phyloP scores from a whole-genome alignment of 2,888 invertebrate species.

The Nemotelus pantherinus region DNA sequence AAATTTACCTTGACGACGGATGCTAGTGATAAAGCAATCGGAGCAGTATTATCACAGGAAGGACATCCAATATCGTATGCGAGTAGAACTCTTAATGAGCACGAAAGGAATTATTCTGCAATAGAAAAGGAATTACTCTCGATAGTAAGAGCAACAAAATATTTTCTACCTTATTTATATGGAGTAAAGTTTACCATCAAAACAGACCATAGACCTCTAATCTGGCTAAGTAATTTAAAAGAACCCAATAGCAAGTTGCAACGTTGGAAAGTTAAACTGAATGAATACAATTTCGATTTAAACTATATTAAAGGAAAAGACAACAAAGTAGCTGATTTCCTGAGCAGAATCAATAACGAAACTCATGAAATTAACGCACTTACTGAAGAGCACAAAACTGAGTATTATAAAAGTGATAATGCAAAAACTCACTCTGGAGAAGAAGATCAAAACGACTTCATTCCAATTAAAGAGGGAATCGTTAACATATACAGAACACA shows the following conservation, averaged over 20 bases:
- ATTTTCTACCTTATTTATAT: constrained; percentile 29
- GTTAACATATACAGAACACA: background rate
- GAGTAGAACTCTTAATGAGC: background rate
- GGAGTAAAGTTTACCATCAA: constrained; percentile 51
- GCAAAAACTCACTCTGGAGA: background rate
- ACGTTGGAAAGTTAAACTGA: constrained; percentile 56
- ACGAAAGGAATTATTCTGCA: constrained; percentile 54
- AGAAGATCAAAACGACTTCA: constrained; percentile 12
- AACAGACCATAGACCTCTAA: constrained; percentile 57
- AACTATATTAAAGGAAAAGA: constrained; percentile 48
- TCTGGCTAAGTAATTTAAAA: constrained; percentile 56
- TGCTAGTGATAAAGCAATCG: constrained; percentile 53
- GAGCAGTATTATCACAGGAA: constrained; percentile 54
- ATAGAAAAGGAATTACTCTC: constrained; percentile 58
- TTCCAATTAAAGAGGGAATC: constrained; percentile 17
- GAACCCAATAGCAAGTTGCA: constrained; percentile 58
- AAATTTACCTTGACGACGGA: constrained; percentile 56
- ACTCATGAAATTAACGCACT: background rate
- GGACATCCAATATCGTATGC: constrained; percentile 33
- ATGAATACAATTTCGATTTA: constrained; percentile 54
- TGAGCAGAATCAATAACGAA: constrained; percentile 13
- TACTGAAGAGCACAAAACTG: background rate
- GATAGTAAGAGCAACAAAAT: constrained; percentile 57
- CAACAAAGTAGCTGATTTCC: constrained; percentile 38
- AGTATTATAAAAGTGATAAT: background rate